phyloP scores from a whole-genome alignment of 1,140 invertebrate species.

The Eriosoma lanigerum region DNA sequence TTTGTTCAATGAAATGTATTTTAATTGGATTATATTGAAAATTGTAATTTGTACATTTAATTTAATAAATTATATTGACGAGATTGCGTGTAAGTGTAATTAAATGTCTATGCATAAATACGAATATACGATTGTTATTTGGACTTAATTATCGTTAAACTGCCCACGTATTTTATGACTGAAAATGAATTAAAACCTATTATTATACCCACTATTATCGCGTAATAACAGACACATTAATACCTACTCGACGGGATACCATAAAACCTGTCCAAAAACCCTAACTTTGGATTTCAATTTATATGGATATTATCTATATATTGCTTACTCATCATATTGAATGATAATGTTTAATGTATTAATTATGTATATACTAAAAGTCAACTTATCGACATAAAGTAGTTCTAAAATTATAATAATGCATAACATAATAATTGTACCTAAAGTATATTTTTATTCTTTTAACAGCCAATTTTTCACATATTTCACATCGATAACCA shows the following conservation, averaged over 20 bases:
- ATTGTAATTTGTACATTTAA: too few species aligned
- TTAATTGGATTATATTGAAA: too few species aligned
- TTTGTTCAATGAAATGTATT: too few species aligned
- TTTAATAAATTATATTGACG: too few species aligned
- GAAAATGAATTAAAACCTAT: conserved; percentile 8
- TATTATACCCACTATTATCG: conserved; percentile 16
- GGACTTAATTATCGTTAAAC: not conserved
- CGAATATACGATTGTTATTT: not conserved
- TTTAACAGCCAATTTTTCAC: too few species aligned
- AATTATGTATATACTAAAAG: too few species aligned
- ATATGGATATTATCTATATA: not conserved
- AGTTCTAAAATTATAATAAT: too few species aligned
- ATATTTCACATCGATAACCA: too few species aligned
- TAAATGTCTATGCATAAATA: not conserved
- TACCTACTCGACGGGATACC: not conserved
- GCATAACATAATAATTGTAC: too few species aligned
- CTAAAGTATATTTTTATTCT: too few species aligned
- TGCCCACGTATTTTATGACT: not conserved
- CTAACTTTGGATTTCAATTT: not conserved
- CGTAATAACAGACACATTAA: conserved; percentile 14
- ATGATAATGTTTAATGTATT: not conserved
- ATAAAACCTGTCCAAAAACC: not conserved
- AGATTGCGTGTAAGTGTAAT: not conserved
- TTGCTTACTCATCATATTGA: not conserved
- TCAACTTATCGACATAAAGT: too few species aligned